A percentile compares a stretch with the other conserved stretches of the same genome.
Evolutionary conservation across 2,888 invertebrate species (phyloP).

Genomic region (Cerastis leucographa): DNA sequence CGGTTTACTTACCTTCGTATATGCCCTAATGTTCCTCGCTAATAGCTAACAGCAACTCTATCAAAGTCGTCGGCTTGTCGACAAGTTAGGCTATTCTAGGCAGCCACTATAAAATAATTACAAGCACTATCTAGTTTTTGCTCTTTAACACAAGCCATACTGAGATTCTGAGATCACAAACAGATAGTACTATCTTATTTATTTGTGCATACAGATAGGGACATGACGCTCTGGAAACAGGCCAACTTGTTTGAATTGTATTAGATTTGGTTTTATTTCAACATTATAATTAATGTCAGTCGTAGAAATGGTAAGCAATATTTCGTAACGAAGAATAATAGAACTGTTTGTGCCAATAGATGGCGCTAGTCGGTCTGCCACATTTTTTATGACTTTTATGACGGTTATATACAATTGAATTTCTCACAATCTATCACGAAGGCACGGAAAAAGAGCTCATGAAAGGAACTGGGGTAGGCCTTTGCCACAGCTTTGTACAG

Average conservation of each 20-base stretch:
- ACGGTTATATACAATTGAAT: background rate
- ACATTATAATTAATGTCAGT: conserved; percentile 60
- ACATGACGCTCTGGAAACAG: conserved; percentile 52
- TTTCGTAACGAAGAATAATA: conserved; percentile 34
- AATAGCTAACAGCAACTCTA: conserved; percentile 14
- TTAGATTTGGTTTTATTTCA: conserved; percentile 61
- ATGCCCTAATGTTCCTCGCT: background rate
- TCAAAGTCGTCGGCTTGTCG: conserved; percentile 9
- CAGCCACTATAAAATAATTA: conserved; percentile 33
- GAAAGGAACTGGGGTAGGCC: no score
- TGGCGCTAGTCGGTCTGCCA: conserved; percentile 24
- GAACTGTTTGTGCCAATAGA: conserved; percentile 38
- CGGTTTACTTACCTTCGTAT: conserved; percentile 8
- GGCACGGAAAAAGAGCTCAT: no score
- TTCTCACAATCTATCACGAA: background rate
- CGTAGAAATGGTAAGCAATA: conserved; percentile 33
- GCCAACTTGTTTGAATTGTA: conserved; percentile 63
- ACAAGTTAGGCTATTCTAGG: conserved; percentile 1
- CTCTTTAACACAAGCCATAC: conserved; percentile 18
- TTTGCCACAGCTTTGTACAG: no score
- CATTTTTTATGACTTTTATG: background rate
- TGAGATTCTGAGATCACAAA: conserved; percentile 35
- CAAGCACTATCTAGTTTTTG: conserved; percentile 34
- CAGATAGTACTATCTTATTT: conserved; percentile 60
- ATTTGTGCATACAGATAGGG: conserved; percentile 48